These are phyloP conservation scores for Dallia pectoralis DNA, from an alignment of 2,797 vertebrate species.

Conservation along the genomic window DNA sequence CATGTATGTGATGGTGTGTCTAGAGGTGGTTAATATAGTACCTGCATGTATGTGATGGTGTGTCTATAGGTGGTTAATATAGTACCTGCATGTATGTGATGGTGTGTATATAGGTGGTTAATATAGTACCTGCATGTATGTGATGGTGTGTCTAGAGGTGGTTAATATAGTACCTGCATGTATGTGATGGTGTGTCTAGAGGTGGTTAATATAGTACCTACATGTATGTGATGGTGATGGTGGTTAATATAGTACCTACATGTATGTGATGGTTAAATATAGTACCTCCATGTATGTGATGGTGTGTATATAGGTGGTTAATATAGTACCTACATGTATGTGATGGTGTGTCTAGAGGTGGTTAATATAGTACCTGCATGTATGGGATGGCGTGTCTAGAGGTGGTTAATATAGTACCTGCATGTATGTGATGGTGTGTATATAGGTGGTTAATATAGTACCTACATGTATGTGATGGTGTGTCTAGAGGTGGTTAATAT, in stretches of 20 bases:
- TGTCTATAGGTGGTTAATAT: constrained; percentile 44
- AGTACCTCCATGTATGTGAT: too few relatives aligned
- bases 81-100: constrained; percentile 93
- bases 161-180: constrained; percentile 76
- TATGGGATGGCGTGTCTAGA: constrained; percentile 88
- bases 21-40: background rate
- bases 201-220: constrained; percentile 54
- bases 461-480: constrained; percentile 97
- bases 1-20: constrained; percentile 96
- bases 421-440: constrained; percentile 96
- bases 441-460: background rate
- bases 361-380: constrained; percentile 76
- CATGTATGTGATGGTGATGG: constrained; percentile 92
- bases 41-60: constrained; percentile 97
- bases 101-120: constrained; percentile 65
- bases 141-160: constrained; percentile 80
- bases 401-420: constrained; percentile 55
- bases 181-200: constrained; percentile 88
- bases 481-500: constrained; percentile 44
- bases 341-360: constrained; percentile 80
- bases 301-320: too few relatives aligned
- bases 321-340: constrained; percentile 85
- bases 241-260: constrained; percentile 71
- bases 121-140: constrained; percentile 85
- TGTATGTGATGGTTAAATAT: constrained; percentile 98